A percentile compares a stretch with the other conserved stretches of the same genome.
Evolutionary conservation across 2,113 vertebrate species (phyloP).

Genomic region (Gavia stellata): DNA sequence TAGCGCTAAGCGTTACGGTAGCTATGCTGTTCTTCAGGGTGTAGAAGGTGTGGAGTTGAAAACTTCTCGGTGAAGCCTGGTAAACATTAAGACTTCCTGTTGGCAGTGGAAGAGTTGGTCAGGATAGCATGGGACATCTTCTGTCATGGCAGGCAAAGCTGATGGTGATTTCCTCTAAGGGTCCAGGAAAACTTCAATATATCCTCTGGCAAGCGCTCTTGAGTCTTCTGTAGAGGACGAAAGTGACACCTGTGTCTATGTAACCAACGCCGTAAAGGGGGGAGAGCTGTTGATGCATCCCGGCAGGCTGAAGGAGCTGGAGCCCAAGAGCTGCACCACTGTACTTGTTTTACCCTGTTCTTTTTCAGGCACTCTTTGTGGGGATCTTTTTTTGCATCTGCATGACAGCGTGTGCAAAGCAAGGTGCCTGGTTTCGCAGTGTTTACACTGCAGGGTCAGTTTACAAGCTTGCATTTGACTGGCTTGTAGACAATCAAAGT

Average conservation of each 20-base stretch:
- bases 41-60: background rate
- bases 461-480: background rate
- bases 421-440: background rate
- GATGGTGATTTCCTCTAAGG: fast-evolving
- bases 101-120: background rate
- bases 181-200: background rate
- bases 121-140: background rate
- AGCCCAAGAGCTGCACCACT: background rate
- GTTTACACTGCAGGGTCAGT: background rate
- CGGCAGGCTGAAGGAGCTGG: background rate
- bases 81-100: background rate
- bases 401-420: fast-evolving
- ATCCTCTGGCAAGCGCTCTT: background rate
- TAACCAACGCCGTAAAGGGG: no score
- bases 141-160: background rate
- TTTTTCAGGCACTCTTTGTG: background rate
- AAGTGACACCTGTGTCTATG: background rate
- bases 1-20: fast-evolving
- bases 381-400: background rate
- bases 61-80: background rate
- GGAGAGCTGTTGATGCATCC: background rate
- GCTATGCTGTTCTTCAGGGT: background rate
- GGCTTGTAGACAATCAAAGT: background rate
- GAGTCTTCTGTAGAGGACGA: background rate
- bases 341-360: background rate